Conservation (phyloP, 2,888 invertebrate species). For the Pristionchus entomophagus region DNA sequence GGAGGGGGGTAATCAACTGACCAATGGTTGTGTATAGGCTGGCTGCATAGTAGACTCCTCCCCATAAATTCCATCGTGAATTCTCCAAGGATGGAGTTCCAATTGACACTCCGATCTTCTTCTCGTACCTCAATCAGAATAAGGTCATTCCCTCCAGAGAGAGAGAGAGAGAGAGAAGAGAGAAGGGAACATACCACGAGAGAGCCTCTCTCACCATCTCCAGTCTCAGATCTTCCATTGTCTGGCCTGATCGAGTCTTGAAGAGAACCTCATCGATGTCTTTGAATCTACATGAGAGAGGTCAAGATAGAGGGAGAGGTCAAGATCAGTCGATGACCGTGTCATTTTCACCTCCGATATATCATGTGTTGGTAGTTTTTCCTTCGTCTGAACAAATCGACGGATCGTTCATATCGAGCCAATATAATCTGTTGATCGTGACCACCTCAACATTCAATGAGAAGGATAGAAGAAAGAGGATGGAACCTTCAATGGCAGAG, state of each 20-base stretch:
- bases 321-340: too few relatives aligned
- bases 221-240: constrained; percentile 52
- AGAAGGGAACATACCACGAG: constrained; percentile 50
- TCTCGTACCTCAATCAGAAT: constrained; percentile 58
- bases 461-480: not conserved
- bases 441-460: constrained; percentile 56
- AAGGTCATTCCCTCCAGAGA: not conserved
- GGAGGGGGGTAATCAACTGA: too few relatives aligned
- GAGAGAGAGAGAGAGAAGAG: not conserved
- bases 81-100: constrained; percentile 58
- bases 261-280: constrained; percentile 56
- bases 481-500: constrained; percentile 66
- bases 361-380: constrained; percentile 64
- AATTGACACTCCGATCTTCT: constrained; percentile 58
- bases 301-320: too few relatives aligned
- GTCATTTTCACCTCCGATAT: constrained; percentile 54
- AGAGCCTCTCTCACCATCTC: constrained; percentile 56
- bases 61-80: constrained; percentile 68
- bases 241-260: constrained; percentile 46
- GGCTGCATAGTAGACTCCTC: constrained; percentile 67
- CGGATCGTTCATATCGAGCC: constrained; percentile 58
- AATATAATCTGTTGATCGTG: constrained; percentile 58
- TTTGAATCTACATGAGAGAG: constrained; percentile 52
- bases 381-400: constrained; percentile 60
- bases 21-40: constrained; percentile 70